Percentiles rank a stretch among this genome's conserved stretches.
These are phyloP conservation scores for Phyllostomus hastatus DNA, from an alignment of 2,113 vertebrate genomes.

Conservation along the genomic window DNA sequence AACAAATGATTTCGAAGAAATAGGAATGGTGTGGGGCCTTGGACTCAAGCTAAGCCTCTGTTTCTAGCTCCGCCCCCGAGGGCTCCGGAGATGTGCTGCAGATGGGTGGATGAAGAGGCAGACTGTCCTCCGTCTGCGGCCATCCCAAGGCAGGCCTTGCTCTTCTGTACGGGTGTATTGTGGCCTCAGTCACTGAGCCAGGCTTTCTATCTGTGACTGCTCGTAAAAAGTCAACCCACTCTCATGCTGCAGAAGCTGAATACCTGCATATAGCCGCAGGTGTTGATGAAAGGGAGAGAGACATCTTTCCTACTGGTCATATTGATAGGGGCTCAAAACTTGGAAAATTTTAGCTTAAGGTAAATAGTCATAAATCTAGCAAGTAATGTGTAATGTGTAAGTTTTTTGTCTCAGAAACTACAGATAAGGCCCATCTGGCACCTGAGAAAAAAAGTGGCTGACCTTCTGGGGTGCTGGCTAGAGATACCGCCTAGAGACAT, in stretches of 20 bases:
- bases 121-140: not conserved
- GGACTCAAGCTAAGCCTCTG: not conserved
- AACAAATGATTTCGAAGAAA: not conserved
- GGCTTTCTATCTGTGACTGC: not conserved
- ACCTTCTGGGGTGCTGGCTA: too few species aligned
- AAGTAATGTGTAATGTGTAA: too few species aligned
- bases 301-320: not conserved
- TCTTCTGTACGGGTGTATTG: not conserved
- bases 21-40: not conserved
- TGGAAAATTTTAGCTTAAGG: too few species aligned
- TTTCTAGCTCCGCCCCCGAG: not conserved
- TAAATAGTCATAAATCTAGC: too few species aligned
- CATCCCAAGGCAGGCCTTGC: not conserved
- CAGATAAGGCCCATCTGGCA: too few species aligned
- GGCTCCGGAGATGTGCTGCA: not conserved
- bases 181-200: not conserved
- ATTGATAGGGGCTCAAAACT: too few species aligned
- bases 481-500: too few species aligned
- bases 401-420: too few species aligned
- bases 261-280: not conserved
- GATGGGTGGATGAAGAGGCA: not conserved
- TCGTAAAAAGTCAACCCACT: not conserved
- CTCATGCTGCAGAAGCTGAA: not conserved
- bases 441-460: too few species aligned
- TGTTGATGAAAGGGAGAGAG: not conserved